A percentile compares a stretch with the other conserved stretches of the same genome.
Conservation (phyloP, 2,113 vertebrate genomes). For the Zosterops japonicus region DNA sequence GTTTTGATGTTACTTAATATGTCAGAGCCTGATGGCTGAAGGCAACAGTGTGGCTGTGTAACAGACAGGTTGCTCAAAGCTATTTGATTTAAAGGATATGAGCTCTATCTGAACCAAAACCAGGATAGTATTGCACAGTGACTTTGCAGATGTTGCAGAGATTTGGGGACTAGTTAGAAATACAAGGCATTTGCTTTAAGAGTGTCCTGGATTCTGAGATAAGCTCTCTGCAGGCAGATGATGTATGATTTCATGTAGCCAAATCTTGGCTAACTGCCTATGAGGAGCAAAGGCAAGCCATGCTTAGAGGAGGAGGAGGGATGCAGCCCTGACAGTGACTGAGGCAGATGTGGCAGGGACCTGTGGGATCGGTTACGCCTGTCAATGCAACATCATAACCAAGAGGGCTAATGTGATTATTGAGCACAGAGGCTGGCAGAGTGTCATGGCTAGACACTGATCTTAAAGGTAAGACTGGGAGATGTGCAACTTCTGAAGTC, state of each 20-base stretch:
- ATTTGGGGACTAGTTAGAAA: background rate
- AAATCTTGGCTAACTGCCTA: background rate
- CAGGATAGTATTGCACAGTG: background rate
- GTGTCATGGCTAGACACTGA: background rate
- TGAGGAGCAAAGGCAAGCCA: background rate
- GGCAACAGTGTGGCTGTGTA: background rate
- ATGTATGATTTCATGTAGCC: background rate
- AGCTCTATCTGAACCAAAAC: background rate
- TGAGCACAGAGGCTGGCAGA: background rate
- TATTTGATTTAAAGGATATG: background rate
- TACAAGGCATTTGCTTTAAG: background rate
- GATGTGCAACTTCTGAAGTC: background rate
- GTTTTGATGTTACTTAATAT: background rate
- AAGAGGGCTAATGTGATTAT: background rate
- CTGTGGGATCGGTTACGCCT: background rate
- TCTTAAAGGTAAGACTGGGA: background rate
- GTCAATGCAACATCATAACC: background rate
- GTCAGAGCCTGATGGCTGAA: background rate
- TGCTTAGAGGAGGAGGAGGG: background rate
- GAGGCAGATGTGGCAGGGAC: fast-evolving
- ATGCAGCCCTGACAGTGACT: background rate
- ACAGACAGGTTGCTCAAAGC: background rate
- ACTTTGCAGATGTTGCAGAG: background rate
- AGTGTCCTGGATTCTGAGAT: background rate
- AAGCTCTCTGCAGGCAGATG: background rate